Percentiles rank a stretch among this genome's conserved stretches.
phyloP scores from a whole-genome alignment of 92 coral and sea anemone genomes.

The Epizoanthus ramosus region DNA sequence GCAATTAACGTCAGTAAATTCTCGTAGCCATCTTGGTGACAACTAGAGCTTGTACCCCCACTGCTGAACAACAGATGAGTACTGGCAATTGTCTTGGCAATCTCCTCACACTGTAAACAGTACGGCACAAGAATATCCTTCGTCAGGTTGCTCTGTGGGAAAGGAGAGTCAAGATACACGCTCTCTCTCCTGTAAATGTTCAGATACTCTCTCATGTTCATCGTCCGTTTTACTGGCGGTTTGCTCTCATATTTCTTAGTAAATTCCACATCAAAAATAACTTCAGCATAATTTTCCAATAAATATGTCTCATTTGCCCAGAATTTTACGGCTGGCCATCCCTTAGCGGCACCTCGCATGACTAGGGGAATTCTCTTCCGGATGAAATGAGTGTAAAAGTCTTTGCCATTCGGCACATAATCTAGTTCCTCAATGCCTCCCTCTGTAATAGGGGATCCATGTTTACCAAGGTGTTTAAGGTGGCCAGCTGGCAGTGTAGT shows the following conservation, averaged over 20 bases:
- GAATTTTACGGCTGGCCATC: slow-evolving; percentile 84
- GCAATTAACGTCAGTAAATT: slow-evolving; percentile 86
- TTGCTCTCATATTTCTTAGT: slow-evolving; percentile 80
- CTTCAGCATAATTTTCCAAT: slow-evolving; percentile 82
- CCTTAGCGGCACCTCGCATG: slow-evolving; percentile 75
- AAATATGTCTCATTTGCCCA: slow-evolving; percentile 92
- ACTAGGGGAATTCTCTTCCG: slow-evolving; percentile 81
- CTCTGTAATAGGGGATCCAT: slow-evolving; percentile 63
- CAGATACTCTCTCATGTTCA: slow-evolving; percentile 80
- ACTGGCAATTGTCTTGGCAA: slow-evolving; percentile 64
- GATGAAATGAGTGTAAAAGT: slow-evolving; percentile 84
- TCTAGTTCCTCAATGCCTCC: slow-evolving; percentile 83
- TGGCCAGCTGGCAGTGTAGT: slow-evolving; percentile 66
- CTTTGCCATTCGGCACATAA: slow-evolving; percentile 84
- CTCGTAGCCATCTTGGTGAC: slow-evolving; percentile 91
- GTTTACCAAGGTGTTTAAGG: slow-evolving; percentile 86
- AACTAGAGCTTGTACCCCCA: slow-evolving; percentile 89
- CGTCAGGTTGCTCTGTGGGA: slow-evolving; percentile 84
- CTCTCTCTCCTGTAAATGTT: slow-evolving; percentile 77
- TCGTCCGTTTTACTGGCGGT: slow-evolving; percentile 84
- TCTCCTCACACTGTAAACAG: slow-evolving; percentile 88
- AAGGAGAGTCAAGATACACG: slow-evolving; percentile 90
- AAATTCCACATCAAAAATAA: slow-evolving; percentile 80
- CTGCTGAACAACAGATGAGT: slow-evolving; percentile 85
- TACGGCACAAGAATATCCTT: slow-evolving; percentile 82